phyloP scores from a whole-genome alignment of 2,113 vertebrate genomes.

The Meriones unguiculatus region DNA sequence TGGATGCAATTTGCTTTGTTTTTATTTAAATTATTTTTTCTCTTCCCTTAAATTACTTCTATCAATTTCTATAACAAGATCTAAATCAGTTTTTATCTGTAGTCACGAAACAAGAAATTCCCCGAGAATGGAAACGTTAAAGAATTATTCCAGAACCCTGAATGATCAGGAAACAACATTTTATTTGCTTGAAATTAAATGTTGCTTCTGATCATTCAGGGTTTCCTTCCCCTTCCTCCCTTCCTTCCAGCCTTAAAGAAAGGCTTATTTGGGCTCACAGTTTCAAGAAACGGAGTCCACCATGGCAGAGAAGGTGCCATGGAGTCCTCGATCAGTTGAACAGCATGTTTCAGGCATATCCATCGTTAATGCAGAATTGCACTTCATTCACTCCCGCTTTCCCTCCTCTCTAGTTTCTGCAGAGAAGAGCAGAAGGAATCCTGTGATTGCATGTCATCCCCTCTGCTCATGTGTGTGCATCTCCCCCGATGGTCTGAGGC shows the following conservation, averaged over 20 bases:
- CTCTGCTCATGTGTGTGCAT: not conserved
- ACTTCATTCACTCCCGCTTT: not conserved
- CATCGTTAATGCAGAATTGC: not conserved
- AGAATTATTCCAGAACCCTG: not conserved
- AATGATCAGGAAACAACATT: not conserved
- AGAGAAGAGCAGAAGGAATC: not conserved
- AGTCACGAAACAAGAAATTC: conserved; percentile 78
- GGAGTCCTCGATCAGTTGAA: no score
- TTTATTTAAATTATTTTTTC: conserved; percentile 67
- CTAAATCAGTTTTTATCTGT: conserved; percentile 68
- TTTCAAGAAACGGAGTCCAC: not conserved
- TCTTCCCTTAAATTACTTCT: conserved; percentile 66
- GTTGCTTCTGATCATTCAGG: not conserved
- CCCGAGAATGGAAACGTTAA: conserved; percentile 67
- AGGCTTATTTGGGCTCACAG: not conserved
- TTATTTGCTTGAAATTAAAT: conserved; percentile 45
- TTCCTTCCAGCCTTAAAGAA: not conserved
- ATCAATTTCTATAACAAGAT: conserved; percentile 73
- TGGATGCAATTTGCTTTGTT: conserved; percentile 66
- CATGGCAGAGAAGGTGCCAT: not conserved
- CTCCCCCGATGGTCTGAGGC: not conserved
- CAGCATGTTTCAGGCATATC: not conserved
- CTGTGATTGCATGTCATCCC: not conserved
- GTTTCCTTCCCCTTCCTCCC: no score
- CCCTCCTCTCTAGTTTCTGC: not conserved